phyloP scores from a whole-genome alignment of 2,888 invertebrate species.

The Cyclophora punctaria region DNA sequence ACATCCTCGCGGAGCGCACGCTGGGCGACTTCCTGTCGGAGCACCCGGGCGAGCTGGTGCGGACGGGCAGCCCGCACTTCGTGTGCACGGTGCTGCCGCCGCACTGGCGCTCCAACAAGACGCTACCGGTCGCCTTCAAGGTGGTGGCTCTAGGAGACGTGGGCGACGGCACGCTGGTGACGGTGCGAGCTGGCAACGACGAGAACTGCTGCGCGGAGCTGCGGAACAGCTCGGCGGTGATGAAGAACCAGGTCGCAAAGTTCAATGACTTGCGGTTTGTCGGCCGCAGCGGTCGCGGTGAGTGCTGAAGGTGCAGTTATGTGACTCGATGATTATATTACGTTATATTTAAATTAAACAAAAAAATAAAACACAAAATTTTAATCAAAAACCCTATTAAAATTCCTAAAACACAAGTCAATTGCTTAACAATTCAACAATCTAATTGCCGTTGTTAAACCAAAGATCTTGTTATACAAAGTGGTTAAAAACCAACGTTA shows the following conservation, averaged over 20 bases:
- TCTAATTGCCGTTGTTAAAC: constrained; percentile 6
- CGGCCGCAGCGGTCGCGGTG: constrained; percentile 98
- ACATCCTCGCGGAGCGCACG: constrained; percentile 90
- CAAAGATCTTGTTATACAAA: constrained; percentile 26
- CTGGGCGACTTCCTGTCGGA: constrained; percentile 91
- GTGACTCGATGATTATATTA: constrained; percentile 33
- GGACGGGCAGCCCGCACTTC: constrained; percentile 95
- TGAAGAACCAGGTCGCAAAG: constrained; percentile 99
- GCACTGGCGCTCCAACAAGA: constrained; percentile 99
- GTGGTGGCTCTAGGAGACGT: constrained; percentile 96
- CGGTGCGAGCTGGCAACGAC: constrained; percentile 97
- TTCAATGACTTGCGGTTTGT: constrained; percentile 99
- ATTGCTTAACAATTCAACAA: background rate
- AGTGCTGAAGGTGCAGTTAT: constrained; percentile 77
- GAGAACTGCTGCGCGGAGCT: constrained; percentile 98
- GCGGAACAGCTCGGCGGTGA: constrained; percentile 94
- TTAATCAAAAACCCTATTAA: background rate
- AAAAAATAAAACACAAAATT: background rate
- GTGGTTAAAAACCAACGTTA: constrained; percentile 26
- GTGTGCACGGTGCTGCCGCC: constrained; percentile 96
- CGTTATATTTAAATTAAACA: constrained; percentile 6
- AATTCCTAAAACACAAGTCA: constrained; percentile 1
- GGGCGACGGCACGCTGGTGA: constrained; percentile 96
- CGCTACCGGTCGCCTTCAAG: constrained; percentile 96
- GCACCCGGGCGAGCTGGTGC: constrained; percentile 92